phyloP scores from a whole-genome alignment of 2,797 vertebrate genomes.

The Enteromius thamalakanensis region DNA sequence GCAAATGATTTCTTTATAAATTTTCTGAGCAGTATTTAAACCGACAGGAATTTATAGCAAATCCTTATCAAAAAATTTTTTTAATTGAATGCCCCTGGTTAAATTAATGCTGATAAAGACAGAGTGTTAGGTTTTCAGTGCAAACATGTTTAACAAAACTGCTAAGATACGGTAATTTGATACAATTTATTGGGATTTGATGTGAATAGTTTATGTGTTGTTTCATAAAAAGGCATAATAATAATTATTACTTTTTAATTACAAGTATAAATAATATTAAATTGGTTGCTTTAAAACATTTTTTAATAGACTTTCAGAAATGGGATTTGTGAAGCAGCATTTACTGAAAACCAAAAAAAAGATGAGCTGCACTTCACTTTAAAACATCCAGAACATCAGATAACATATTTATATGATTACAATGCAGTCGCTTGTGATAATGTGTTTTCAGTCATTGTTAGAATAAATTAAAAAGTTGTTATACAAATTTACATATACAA shows the following conservation, averaged over 20 bases:
- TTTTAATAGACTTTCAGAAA: not conserved
- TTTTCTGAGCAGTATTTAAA: not conserved
- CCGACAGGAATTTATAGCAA: not conserved
- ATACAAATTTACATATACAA: not conserved
- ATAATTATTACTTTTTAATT: not conserved
- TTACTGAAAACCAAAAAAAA: not conserved
- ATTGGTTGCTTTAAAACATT: not conserved
- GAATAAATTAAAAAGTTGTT: not conserved
- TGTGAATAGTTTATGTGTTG: not conserved
- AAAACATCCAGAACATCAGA: not conserved
- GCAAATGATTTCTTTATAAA: not conserved
- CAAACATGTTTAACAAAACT: not conserved
- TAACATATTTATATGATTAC: not conserved
- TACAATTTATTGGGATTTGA: not conserved
- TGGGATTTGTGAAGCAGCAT: not conserved
- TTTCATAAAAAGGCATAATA: not conserved
- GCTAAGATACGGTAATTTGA: not conserved
- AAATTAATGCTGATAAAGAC: not conserved
- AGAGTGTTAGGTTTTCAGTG: not conserved
- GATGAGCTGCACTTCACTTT: not conserved
- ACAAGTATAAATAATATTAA: not conserved
- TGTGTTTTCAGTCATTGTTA: not conserved
- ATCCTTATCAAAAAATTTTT: not conserved
- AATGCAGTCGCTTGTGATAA: not conserved
- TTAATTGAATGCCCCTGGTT: not conserved